A percentile compares a stretch with the other conserved stretches of the same genome.
Conservation (phyloP, 2,113 vertebrate species). For the Dicerorhinus sumatrensis region DNA sequence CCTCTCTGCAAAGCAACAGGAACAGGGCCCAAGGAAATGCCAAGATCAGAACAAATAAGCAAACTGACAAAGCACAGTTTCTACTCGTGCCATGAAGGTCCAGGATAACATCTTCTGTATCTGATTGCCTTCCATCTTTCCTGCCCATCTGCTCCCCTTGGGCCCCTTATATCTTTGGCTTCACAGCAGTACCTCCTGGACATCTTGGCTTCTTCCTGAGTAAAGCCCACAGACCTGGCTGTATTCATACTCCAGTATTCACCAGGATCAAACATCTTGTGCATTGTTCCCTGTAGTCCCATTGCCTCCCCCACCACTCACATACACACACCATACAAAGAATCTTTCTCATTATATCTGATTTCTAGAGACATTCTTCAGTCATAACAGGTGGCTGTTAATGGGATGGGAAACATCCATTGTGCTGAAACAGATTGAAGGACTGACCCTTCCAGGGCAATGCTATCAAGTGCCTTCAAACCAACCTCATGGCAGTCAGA, state of each 20-base stretch:
- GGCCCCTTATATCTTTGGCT: not conserved
- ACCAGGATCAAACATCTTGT: not conserved
- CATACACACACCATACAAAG: not conserved
- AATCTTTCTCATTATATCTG: not conserved
- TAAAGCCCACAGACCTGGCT: not conserved
- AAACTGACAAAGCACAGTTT: not conserved
- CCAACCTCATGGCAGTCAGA: not conserved
- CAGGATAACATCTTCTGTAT: not conserved
- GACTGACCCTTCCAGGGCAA: not conserved
- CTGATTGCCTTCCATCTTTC: not conserved
- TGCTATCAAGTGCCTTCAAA: not conserved
- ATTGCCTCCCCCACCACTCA: not conserved
- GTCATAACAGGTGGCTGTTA: not conserved
- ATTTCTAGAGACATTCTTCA: constrained; percentile 4
- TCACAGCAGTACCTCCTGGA: not conserved
- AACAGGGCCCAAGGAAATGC: not conserved
- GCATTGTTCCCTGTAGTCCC: not conserved
- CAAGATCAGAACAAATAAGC: not conserved
- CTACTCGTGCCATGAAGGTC: not conserved
- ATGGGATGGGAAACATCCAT: not conserved
- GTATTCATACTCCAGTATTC: not conserved
- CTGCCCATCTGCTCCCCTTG: not conserved
- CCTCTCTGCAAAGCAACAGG: not conserved
- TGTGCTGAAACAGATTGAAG: not conserved
- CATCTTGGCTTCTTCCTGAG: not conserved